Evolutionary conservation across 2,888 invertebrate genomes (phyloP), one percentile per base, ranked within the genome.

Genomic region (Nasonia oneida): DNA sequence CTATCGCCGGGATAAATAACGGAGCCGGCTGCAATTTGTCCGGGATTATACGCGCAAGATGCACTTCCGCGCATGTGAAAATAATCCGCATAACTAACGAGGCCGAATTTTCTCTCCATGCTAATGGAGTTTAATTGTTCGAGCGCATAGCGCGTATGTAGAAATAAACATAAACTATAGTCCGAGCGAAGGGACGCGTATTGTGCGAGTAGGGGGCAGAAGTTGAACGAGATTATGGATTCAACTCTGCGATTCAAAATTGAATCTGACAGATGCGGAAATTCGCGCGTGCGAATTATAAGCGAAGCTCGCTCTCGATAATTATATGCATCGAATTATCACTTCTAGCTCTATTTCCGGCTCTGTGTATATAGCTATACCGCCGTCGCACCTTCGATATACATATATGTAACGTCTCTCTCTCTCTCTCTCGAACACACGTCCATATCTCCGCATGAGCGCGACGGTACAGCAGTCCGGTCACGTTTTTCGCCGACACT

Each of bases 401-500:
- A 37, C 4, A 37, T 5, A 29, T 1, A 29, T 29, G 29, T 29
- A 29, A 37, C 37, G 37, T 37, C 3, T 47, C 47, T 12, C 47
- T 47, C 47, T 47, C 12, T 23, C 23, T 23, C 23, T 23, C 23
- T 23, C 23, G 23, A 23, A 23, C 47, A 47, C 47, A 47, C 47
- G 47, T 47, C 47, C 47, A 12, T 47, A 47, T 47, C 47, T 47
- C 12, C 47, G 29, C 29, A 47, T 47, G 12, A 47, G 10, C 10
- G 47, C 12, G 3, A 47, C 18, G 15, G 10, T 23, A 61, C 8
- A n/a, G 57, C 4, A 61, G 57, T 61, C 57, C 57, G 8, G 57
- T 61, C 57, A 61, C 57, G 57, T n/a, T 61, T 61, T 61, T 61
- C 57, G 8, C 57, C 57, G 57, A n/a, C n/a, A 47, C 47, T 47